Evolutionary conservation across 2,113 vertebrate species (phyloP).

Genomic region (Hyaena hyaena): DNA sequence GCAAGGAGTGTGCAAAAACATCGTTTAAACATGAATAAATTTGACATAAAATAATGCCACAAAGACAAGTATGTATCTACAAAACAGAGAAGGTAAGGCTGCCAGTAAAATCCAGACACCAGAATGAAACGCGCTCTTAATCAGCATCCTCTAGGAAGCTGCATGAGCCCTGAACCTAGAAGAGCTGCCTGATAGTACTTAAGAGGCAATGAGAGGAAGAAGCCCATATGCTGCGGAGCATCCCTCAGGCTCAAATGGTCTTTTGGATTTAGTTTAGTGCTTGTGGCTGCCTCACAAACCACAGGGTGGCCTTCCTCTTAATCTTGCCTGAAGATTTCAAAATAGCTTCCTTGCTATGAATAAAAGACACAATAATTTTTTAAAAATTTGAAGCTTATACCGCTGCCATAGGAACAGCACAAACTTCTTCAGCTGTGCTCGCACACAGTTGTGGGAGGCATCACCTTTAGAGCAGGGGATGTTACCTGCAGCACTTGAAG

Average conservation of each 20-base stretch:
- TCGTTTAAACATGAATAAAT: background rate
- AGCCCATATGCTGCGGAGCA: background rate
- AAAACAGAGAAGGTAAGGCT: background rate
- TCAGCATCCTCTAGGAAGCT: slow-evolving; percentile 29
- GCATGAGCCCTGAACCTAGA: background rate
- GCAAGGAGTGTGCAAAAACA: background rate
- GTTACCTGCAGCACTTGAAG: accelerated
- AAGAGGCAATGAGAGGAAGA: slow-evolving; percentile 11
- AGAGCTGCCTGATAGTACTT: background rate
- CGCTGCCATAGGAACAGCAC: background rate
- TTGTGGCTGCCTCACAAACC: background rate
- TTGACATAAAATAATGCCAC: background rate
- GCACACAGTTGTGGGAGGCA: background rate
- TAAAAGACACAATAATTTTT: background rate
- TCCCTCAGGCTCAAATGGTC: background rate
- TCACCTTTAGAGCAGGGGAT: background rate
- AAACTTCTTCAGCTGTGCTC: background rate
- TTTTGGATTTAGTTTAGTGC: slow-evolving; percentile 34
- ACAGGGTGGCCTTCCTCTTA: slow-evolving; percentile 3
- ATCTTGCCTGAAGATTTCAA: slow-evolving; percentile 23
- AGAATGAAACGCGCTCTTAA: background rate
- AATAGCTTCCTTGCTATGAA: background rate
- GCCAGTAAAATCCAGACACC: background rate
- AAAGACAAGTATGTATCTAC: background rate
- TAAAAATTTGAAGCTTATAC: background rate